phyloP scores from a whole-genome alignment of 2,888 invertebrate genomes.

The Ctena decussata region DNA sequence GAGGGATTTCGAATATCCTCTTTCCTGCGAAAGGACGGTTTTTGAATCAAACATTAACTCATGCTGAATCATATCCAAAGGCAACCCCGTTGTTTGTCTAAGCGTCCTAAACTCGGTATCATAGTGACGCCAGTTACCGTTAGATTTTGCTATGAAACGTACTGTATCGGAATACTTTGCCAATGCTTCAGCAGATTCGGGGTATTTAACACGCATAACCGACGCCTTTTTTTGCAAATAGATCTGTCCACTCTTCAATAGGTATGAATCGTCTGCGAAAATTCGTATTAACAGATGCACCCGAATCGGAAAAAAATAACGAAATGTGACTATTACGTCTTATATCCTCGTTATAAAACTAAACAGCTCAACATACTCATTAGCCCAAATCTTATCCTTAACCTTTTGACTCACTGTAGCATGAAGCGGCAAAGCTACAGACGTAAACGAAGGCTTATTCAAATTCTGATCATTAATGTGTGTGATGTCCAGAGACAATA shows the following conservation, averaged over 20 bases:
- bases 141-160: not conserved
- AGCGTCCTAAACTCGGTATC: not conserved
- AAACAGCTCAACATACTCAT: not conserved
- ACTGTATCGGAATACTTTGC: not conserved
- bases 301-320: not conserved
- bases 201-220: not conserved
- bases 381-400: not conserved
- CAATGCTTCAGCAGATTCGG: not conserved
- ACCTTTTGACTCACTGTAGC: not conserved
- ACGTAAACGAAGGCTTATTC: not conserved
- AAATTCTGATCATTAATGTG: not conserved
- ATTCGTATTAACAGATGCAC: not conserved
- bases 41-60: too few relatives aligned
- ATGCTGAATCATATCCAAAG: too few relatives aligned
- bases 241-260: not conserved
- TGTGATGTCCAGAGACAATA: not conserved
- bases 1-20: too few relatives aligned
- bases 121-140: not conserved
- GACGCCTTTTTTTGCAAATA: not conserved
- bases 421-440: not conserved
- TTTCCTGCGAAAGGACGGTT: too few relatives aligned
- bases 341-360: not conserved
- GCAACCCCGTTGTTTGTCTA: too few relatives aligned
- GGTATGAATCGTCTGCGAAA: not conserved
- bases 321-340: not conserved